Conservation (phyloP, 1,140 invertebrate genomes). For the Drosophila mojavensis region DNA sequence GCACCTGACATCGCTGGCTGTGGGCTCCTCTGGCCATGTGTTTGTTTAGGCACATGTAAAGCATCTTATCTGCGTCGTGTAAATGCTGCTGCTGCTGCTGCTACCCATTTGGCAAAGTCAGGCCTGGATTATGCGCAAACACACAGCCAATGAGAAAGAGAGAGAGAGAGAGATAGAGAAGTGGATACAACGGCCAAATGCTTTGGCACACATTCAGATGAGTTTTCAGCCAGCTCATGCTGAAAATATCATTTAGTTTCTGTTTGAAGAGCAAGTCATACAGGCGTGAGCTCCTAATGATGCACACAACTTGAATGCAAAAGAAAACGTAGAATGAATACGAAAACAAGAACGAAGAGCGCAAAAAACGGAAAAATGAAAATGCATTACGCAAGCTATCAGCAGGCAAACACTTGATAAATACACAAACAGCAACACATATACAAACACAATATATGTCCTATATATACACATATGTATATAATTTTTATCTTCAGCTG, state of each 20-base stretch:
- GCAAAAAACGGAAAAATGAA: conserved; percentile 9
- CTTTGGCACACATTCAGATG: conserved; percentile 27
- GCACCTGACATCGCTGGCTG: conserved; percentile 52
- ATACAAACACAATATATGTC: not conserved
- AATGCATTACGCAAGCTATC: conserved; percentile 22
- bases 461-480: not conserved
- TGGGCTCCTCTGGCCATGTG: conserved; percentile 28
- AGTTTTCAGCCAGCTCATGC: conserved; percentile 41
- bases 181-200: not conserved
- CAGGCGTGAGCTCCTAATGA: conserved; percentile 45
- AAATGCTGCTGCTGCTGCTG: conserved; percentile 38
- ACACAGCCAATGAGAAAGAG: not conserved
- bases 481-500: not conserved
- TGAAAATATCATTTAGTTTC: conserved; percentile 48
- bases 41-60: conserved; percentile 81
- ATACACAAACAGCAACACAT: not conserved
- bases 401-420: conserved; percentile 24
- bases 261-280: conserved; percentile 44
- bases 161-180: not conserved
- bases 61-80: conserved; percentile 73
- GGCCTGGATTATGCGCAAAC: conserved; percentile 52
- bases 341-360: not conserved
- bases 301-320: conserved; percentile 23
- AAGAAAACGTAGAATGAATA: not conserved
- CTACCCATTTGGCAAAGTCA: conserved; percentile 33